Evolutionary conservation across 1,140 invertebrate species (phyloP).

Genomic region (Meloidogyne chitwoodi): DNA sequence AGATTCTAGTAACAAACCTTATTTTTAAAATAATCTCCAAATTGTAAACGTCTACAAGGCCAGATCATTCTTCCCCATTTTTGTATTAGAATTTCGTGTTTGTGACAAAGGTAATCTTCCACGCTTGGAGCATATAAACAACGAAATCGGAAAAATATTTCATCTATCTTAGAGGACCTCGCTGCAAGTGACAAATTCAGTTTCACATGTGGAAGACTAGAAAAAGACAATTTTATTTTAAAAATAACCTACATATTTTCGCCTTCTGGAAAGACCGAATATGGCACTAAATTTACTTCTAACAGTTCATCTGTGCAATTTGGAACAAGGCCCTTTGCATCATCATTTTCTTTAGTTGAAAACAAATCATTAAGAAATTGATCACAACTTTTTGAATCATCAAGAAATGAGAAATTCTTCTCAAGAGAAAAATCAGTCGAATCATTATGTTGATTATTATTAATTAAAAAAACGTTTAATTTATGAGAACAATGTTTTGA

Average conservation of each 20-base stretch:
- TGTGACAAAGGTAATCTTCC: constrained; percentile 50
- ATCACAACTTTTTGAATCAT: constrained; percentile 19
- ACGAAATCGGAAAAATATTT: constrained; percentile 40
- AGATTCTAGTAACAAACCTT: too few species aligned
- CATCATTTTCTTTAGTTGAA: neutral
- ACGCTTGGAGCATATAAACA: constrained; percentile 46
- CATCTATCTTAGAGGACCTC: constrained; percentile 5
- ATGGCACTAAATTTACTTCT: neutral
- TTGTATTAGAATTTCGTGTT: constrained; percentile 33
- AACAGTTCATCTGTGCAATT: constrained; percentile 4
- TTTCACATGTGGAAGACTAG: constrained; percentile 45
- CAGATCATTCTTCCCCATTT: constrained; percentile 39
- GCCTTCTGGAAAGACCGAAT: constrained; percentile 19
- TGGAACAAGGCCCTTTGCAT: neutral
- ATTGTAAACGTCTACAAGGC: constrained; percentile 37
- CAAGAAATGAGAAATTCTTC: neutral
- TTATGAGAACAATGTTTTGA: constrained; percentile 8
- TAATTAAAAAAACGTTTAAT: neutral
- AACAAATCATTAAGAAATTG: constrained; percentile 1
- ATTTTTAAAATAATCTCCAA: constrained; percentile 21
- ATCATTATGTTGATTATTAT: neutral
- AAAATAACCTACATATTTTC: constrained; percentile 28
- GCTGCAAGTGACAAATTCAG: constrained; percentile 43
- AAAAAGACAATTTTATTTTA: neutral
- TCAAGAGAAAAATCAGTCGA: neutral